Evolutionary conservation across 2,113 vertebrate genomes (phyloP).

Genomic region (Lophotis ruficrista): DNA sequence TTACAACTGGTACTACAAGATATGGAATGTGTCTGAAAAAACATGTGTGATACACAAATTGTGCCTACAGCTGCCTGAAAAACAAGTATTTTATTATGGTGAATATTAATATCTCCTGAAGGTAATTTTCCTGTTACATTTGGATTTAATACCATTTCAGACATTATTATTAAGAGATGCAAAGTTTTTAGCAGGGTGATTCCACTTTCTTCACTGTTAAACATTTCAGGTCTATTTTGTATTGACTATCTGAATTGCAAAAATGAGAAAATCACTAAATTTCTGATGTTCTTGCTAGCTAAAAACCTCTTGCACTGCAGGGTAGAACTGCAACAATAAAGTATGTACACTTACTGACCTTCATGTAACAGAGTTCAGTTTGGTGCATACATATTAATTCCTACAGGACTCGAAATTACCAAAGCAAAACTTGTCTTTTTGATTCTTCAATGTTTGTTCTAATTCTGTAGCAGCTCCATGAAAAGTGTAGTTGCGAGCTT

Average conservation of each 20-base stretch:
- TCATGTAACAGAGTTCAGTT: slow-evolving; percentile 48
- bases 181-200: slow-evolving; percentile 23
- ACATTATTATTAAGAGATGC: slow-evolving; percentile 1
- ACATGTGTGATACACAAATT: not conserved
- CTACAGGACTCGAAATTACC: slow-evolving; percentile 34
- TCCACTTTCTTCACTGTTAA: slow-evolving; percentile 37
- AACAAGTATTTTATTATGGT: slow-evolving; percentile 27
- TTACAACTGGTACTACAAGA: not conserved
- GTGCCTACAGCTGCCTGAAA: not conserved
- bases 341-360: not conserved
- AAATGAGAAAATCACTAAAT: slow-evolving; percentile 54
- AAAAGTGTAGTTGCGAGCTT: not conserved
- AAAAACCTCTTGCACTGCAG: slow-evolving; percentile 22
- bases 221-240: slow-evolving; percentile 47
- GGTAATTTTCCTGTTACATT: slow-evolving; percentile 26
- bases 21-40: not conserved
- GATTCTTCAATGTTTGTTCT: slow-evolving; percentile 53
- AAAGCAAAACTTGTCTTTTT: slow-evolving; percentile 27
- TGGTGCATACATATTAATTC: not conserved
- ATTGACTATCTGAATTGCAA: slow-evolving; percentile 37
- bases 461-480: not conserved
- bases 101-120: slow-evolving; percentile 26
- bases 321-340: slow-evolving; percentile 15
- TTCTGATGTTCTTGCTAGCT: slow-evolving; percentile 38
- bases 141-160: slow-evolving; percentile 29